A percentile compares a stretch with the other conserved stretches of the same genome.
These are phyloP conservation scores for Latrodectus elegans DNA, from an alignment of 2,888 invertebrate genomes.

Conservation along the genomic window DNA sequence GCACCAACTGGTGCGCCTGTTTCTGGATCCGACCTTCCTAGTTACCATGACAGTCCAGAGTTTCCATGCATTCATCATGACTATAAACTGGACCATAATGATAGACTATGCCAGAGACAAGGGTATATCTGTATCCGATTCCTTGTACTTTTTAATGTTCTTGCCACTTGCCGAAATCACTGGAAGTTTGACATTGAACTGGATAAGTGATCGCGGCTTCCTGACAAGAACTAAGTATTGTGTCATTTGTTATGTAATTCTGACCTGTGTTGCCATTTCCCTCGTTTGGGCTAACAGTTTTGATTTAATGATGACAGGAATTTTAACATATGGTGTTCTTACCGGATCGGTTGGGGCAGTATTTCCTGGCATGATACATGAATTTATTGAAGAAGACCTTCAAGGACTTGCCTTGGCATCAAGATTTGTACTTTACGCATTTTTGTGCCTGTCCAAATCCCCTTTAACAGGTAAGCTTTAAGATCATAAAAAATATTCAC, in stretches of 20 bases:
- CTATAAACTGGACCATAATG: not conserved
- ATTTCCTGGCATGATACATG: not conserved
- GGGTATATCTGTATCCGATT: not conserved
- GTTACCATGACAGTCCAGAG: not conserved
- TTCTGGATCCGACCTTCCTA: not conserved
- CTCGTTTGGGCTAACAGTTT: not conserved
- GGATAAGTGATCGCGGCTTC: not conserved
- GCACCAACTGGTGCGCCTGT: not conserved
- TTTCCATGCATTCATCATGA: not conserved
- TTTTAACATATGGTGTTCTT: not conserved
- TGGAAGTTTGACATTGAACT: not conserved
- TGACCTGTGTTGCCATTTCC: not conserved
- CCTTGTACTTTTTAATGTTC: not conserved
- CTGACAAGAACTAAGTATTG: not conserved
- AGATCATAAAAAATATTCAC: too few relatives aligned
- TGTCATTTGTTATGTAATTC: not conserved
- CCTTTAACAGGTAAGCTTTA: not conserved
- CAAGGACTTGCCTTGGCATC: not conserved
- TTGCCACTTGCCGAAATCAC: not conserved
- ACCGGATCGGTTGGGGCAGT: not conserved
- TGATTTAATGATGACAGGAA: not conserved
- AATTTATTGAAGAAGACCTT: not conserved
- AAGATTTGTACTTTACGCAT: not conserved
- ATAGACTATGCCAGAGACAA: slow-evolving; percentile 11
- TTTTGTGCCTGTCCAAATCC: not conserved